Evolutionary conservation across 2,113 vertebrate genomes (phyloP).

Genomic region (Tichodroma muraria): DNA sequence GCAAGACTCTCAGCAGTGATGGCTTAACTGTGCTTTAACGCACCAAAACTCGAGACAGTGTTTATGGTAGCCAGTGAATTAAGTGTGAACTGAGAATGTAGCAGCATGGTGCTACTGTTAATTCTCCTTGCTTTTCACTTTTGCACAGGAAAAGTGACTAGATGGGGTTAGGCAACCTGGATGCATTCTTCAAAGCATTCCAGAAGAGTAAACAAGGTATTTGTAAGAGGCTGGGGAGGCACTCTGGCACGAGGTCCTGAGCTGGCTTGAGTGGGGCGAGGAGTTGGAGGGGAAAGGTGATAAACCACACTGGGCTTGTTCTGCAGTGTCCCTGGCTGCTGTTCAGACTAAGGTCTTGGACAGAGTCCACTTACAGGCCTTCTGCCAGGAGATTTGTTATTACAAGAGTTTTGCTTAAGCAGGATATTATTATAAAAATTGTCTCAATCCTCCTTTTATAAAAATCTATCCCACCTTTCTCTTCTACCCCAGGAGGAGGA

Average conservation of each 20-base stretch:
- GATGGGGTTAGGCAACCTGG: conserved; percentile 10
- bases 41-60: not conserved
- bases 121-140: not conserved
- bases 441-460: conserved; percentile 44
- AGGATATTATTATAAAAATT: conserved; percentile 59
- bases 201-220: conserved; percentile 28
- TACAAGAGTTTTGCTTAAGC: conserved; percentile 32
- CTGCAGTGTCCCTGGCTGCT: conserved; percentile 36
- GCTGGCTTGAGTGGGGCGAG: not conserved
- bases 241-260: not conserved
- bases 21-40: not conserved
- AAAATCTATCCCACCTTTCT: conserved; percentile 20
- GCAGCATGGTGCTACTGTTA: not conserved
- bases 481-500: not conserved
- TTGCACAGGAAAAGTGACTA: not conserved
- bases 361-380: conserved; percentile 23
- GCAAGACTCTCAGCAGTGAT: not conserved
- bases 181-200: conserved; percentile 28
- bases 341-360: conserved; percentile 59
- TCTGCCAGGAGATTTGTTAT: conserved; percentile 62
- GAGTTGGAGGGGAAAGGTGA: conserved; percentile 61
- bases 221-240: not conserved
- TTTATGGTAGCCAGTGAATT: not conserved
- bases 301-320: conserved; percentile 17
- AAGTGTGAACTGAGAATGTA: not conserved